A percentile compares a stretch with the other conserved stretches of the same genome.
These are phyloP conservation scores for Lemur catta DNA, from an alignment of 2,797 vertebrate genomes.

Conservation along the genomic window DNA sequence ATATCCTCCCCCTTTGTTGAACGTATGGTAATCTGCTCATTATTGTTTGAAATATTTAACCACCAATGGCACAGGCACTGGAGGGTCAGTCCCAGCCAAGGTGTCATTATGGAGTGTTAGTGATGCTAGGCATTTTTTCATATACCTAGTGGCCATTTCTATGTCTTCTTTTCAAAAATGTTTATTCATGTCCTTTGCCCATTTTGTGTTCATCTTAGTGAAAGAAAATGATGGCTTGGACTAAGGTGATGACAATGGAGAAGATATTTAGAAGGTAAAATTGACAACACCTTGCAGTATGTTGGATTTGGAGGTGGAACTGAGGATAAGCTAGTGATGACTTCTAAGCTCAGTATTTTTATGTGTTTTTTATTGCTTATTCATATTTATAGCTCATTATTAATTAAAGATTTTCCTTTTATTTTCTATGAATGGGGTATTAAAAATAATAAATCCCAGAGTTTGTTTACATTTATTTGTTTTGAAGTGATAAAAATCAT, in stretches of 20 bases:
- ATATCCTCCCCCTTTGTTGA: background rate
- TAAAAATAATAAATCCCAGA: background rate
- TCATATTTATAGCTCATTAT: background rate
- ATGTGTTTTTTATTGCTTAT: background rate
- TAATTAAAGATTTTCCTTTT: background rate
- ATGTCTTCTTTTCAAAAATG: background rate
- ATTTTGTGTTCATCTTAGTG: background rate
- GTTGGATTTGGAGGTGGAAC: background rate
- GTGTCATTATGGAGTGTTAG: background rate
- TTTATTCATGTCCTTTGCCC: background rate
- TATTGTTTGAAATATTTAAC: constrained; percentile 2
- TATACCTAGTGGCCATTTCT: background rate
- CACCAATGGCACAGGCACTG: background rate
- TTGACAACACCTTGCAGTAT: background rate
- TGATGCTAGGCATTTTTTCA: background rate
- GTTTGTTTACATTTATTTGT: background rate
- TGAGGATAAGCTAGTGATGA: background rate
- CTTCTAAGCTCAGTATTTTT: background rate
- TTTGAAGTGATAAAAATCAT: background rate
- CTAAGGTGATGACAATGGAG: background rate
- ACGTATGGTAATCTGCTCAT: background rate
- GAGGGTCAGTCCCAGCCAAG: background rate
- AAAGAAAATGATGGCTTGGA: background rate
- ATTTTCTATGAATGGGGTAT: background rate
- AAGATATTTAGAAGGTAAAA: background rate